These are phyloP conservation scores for Notechis scutatus DNA, from an alignment of 2,113 vertebrate genomes.

Conservation along the genomic window DNA sequence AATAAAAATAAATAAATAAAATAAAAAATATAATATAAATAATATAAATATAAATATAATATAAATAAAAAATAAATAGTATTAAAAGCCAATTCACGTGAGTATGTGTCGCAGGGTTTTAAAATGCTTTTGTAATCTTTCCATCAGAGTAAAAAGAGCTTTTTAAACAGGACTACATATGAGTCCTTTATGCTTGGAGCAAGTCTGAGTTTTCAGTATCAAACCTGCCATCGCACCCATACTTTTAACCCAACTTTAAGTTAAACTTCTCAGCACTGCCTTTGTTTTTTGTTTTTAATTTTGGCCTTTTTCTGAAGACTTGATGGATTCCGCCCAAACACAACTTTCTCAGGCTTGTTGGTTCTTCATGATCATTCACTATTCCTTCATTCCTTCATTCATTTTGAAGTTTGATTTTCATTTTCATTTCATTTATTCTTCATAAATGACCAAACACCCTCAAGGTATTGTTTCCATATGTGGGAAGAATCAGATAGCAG, in stretches of 20 bases:
- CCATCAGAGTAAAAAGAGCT: not conserved
- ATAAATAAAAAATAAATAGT: not conserved
- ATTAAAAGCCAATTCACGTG: not conserved
- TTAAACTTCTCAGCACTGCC: not conserved
- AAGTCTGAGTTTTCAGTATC: not conserved
- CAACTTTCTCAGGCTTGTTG: not conserved
- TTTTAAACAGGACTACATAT: not conserved
- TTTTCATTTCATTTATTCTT: not conserved
- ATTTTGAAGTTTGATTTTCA: not conserved
- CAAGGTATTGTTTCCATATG: not conserved
- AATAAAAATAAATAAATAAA: too few species aligned
- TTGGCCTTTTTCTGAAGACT: not conserved
- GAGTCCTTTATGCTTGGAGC: not conserved
- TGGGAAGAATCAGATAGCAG: not conserved
- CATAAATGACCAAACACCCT: not conserved
- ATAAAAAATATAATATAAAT: too few species aligned
- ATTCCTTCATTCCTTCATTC: not conserved
- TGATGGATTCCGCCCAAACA: not conserved
- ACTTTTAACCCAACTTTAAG: not conserved
- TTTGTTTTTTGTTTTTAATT: not conserved
- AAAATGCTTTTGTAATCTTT: not conserved
- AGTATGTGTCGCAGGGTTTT: not conserved
- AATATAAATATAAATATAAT: too few species aligned
- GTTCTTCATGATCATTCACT: not conserved
- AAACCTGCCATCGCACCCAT: not conserved